Conservation (phyloP, 2,888 invertebrate genomes). For the Allophyes oxyacanthae region DNA sequence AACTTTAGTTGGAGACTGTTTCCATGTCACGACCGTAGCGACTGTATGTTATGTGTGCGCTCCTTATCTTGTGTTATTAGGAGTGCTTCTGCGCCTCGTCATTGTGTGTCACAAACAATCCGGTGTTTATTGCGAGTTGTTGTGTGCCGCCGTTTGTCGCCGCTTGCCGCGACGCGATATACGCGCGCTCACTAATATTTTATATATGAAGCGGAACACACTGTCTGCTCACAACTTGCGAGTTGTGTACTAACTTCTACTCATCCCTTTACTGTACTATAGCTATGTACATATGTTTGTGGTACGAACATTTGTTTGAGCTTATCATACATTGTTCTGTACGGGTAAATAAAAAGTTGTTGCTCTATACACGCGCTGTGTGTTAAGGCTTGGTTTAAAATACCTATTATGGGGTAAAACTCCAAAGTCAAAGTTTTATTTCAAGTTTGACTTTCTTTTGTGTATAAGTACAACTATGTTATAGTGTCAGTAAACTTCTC, state of each 20-base stretch:
- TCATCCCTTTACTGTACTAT: background rate
- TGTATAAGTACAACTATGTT: too few relatives aligned
- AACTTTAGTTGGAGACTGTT: too few relatives aligned
- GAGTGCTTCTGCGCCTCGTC: background rate
- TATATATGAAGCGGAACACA: background rate
- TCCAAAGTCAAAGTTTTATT: too few relatives aligned
- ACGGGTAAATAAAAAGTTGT: slow-evolving; percentile 3
- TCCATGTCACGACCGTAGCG: too few relatives aligned
- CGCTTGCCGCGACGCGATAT: background rate
- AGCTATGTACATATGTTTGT: slow-evolving; percentile 2
- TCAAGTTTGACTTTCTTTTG: too few relatives aligned
- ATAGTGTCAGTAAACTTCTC: too few relatives aligned
- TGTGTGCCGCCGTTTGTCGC: background rate
- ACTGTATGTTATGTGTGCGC: background rate
- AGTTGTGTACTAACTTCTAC: background rate
- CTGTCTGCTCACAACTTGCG: background rate
- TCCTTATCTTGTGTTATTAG: background rate
- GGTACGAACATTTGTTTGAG: slow-evolving; percentile 2
- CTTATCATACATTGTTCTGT: background rate
- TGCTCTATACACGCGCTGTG: background rate
- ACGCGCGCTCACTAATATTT: background rate
- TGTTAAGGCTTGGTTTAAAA: slow-evolving; percentile 1
- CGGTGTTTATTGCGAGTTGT: background rate
- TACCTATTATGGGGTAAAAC: too few relatives aligned
- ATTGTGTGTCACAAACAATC: background rate